Base-by-base conservation (phyloP, 2,888 invertebrate genomes). In the Tyria jacobaeae region DNA sequence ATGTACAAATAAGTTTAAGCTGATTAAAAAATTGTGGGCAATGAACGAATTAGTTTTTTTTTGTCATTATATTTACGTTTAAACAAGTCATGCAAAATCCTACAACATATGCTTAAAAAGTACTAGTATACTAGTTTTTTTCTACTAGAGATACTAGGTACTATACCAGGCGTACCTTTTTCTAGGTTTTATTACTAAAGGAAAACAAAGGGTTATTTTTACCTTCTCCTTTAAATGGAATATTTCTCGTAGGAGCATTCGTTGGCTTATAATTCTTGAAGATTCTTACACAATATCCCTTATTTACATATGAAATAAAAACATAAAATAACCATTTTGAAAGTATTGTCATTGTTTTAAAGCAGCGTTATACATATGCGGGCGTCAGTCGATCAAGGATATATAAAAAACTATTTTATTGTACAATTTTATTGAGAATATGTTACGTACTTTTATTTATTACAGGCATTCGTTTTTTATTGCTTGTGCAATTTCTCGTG, bases 361-460 rank as follows among this genome's bases (percentile, higher is more conserved):
- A 60, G 48, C 56, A 68, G 55, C 63, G 56, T 61, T 70, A 73
- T 62, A 65, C 66, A 64, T 78, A 70, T 66, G 50, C 47, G 57
- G 68, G 60, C 31, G 62, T 62, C 47, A 24, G 48, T 57, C 57
- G 41, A 70, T 73, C 56, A 58, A 64, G 62, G 60, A 59, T 64
- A 76, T 75, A 80, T 76, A 79, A 79, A 75, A 80, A 68, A 72
- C 61, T 65, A 62, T 68, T 75, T 77, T 70, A 79, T 73, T 59
- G 53, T 25, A 54, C 49, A 58, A 68, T 77, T 78, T 81, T 76
- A 82, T 81, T 79, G 76, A 71, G 72, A 71, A 69, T 72, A 66
- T 69, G 64, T 65, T 60, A 55, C 53, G 52, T 49, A 50, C 21
- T 64, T 60, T 61, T 44, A 44, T 66, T 68, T 70, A 63, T 66